Base-by-base conservation (phyloP, 2,113 vertebrate species). In the Anguilla japonica region DNA sequence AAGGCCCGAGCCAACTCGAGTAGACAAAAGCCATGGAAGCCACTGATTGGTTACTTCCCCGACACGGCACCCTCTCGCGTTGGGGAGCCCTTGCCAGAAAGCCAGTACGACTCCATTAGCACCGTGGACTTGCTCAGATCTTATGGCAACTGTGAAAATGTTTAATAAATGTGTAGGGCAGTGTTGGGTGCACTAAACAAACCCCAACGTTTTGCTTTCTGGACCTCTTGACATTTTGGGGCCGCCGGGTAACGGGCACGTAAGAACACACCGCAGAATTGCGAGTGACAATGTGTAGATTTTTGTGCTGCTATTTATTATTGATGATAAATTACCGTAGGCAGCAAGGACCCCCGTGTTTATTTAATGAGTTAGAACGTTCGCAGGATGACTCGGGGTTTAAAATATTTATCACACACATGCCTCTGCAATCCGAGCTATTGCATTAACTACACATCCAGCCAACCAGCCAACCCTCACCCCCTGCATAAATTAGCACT, bases 341-440 rank as follows among this genome's bases (percentile, higher is more conserved):
- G 91, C 71, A 82, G 84, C n/a, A 83, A 89, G 83, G 88, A 83
- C 87, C 75, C 1, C 79, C 20, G 80, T 95, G 92, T 92, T 95
- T 93, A 92, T 94, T 95, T 95, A 93, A 94, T 95, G 92, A 92
- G 89, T 71, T 39, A 80, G 84, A 79, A 39, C 67, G 87, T 82
- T 87, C 50, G 22, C 85, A 83, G 85, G 57, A 88, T 43, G 79
- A 87, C 84, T 84, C 83, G 41, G 2, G 82, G 41, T 89, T 83
- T 94, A 87, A 95, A 95, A 94, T 94, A 95, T 95, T 94, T 81
- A 95, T 94, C 83, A 71, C 85, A 84, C 90, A 92, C 90, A 89
- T 90, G 89, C 87, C 90, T 34, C 87, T 14, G 87, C 75, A 79
- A 87, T 60, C 57, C 40, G 53, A 34, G 71, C 82, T 86, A 57